Percentiles rank a stretch among this genome's conserved stretches.
These are phyloP conservation scores for Cavia aperea DNA, from an alignment of 2,113 vertebrate genomes.

Conservation along the genomic window DNA sequence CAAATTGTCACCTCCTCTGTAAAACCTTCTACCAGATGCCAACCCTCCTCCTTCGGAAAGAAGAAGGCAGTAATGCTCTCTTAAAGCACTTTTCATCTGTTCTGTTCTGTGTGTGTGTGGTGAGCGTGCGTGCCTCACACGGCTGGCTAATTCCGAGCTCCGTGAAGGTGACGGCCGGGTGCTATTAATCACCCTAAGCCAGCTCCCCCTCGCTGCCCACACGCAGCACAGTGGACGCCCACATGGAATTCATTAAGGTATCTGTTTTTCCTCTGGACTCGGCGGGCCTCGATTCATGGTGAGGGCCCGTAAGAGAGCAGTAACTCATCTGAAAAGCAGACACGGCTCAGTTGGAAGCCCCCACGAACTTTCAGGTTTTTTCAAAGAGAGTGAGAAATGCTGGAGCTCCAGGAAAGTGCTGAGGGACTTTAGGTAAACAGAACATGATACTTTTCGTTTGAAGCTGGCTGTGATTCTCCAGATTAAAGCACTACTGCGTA, in stretches of 20 bases:
- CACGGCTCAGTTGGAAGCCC: background rate
- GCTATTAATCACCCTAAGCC: slow-evolving; percentile 1
- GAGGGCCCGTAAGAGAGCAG: slow-evolving; percentile 6
- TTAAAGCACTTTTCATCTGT: background rate
- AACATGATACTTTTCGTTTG: slow-evolving; percentile 58
- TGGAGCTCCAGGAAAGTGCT: slow-evolving; percentile 45
- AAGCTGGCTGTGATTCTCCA: slow-evolving; percentile 53
- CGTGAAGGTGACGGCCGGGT: background rate
- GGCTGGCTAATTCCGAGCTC: background rate
- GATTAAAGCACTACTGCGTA: slow-evolving; percentile 21
- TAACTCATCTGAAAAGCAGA: slow-evolving; percentile 47
- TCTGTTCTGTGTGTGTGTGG: background rate
- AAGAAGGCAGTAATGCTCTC: background rate
- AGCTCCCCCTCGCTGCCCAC: background rate
- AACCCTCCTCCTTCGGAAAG: slow-evolving; percentile 1
- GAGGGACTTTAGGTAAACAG: slow-evolving; percentile 57
- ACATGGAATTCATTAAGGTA: slow-evolving; percentile 28
- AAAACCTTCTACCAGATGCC: slow-evolving; percentile 31
- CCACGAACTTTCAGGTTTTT: slow-evolving; percentile 15
- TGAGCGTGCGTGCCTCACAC: background rate
- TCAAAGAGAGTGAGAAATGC: slow-evolving; percentile 55
- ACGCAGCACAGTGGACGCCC: background rate
- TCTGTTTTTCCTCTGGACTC: slow-evolving; percentile 37
- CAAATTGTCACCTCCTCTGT: slow-evolving; percentile 44
- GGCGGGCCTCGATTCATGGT: background rate